A percentile compares a stretch with the other conserved stretches of the same genome.
Conservation (phyloP, 35 echinoderm and acorn worm species). For the Heliocidaris erythrogramma region DNA sequence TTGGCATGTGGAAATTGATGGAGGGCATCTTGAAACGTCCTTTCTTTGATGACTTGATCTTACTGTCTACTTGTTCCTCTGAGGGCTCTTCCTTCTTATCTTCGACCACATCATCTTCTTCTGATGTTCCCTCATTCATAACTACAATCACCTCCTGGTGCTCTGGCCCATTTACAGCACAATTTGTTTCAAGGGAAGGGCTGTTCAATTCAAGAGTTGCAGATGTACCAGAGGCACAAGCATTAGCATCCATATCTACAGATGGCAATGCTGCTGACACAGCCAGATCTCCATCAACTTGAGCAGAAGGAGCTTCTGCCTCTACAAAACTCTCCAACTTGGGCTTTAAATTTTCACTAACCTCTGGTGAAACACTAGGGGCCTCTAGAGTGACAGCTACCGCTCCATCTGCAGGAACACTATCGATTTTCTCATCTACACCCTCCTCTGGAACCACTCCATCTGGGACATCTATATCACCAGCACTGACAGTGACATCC, state of each 20-base stretch:
- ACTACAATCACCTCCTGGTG: constrained; percentile 15
- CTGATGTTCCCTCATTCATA: constrained; percentile 27
- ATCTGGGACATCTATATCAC: not conserved
- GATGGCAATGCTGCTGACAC: not conserved
- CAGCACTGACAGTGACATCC: not conserved
- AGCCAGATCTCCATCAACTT: not conserved
- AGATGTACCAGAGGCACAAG: not conserved
- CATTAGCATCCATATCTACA: not conserved
- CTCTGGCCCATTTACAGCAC: not conserved
- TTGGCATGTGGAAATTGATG: constrained; percentile 53
- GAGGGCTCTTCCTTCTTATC: not conserved
- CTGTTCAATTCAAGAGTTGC: not conserved
- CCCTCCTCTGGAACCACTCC: no score
- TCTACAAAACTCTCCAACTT: not conserved
- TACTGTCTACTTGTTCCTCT: not conserved
- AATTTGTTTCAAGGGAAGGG: not conserved
- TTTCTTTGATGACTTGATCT: not conserved
- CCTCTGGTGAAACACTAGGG: not conserved
- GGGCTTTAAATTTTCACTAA: not conserved
- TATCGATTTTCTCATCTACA: no score
- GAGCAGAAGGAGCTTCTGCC: not conserved
- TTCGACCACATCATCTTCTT: constrained; percentile 14
- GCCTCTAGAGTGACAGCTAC: not conserved
- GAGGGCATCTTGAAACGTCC: constrained; percentile 54
- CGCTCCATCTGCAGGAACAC: no score